These are phyloP conservation scores for Paracyclopina nana DNA, from an alignment of 1,140 invertebrate species.

Conservation along the genomic window DNA sequence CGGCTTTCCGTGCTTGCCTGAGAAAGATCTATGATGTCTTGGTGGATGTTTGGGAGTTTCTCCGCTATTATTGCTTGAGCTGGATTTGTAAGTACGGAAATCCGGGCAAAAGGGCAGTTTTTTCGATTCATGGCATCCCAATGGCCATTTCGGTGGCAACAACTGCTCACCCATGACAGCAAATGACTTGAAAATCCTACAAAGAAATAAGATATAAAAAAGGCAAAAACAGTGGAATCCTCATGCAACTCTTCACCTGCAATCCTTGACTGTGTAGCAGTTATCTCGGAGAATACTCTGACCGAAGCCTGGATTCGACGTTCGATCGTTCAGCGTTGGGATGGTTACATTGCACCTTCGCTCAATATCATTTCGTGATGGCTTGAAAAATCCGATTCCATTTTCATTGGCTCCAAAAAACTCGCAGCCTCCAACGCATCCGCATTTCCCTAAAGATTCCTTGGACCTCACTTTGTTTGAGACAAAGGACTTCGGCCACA, in stretches of 20 bases:
- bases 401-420: conserved; percentile 83
- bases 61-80: conserved; percentile 3
- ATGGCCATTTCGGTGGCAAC: not conserved
- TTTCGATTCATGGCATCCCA: not conserved
- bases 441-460: conserved; percentile 49
- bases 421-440: conserved; percentile 76
- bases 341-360: not conserved
- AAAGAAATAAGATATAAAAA: no score
- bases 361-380: conserved; percentile 26
- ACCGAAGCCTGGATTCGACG: conserved; percentile 57
- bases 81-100: conserved; percentile 4
- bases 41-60: conserved; percentile 7
- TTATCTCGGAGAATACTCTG: conserved; percentile 74
- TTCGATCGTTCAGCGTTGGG: not conserved
- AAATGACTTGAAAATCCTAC: conserved; percentile 1
- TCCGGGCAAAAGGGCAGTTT: conserved; percentile 7
- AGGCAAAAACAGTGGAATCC: no score
- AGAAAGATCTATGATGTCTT: conserved; percentile 8
- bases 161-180: not conserved
- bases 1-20: not conserved
- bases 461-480: conserved; percentile 32
- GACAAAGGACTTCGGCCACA: conserved; percentile 45
- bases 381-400: conserved; percentile 66
- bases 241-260: no score
- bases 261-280: conserved; percentile 60